Evolutionary conservation across 1,140 invertebrate species (phyloP), one percentile per base, ranked within the genome.

Genomic region (Ephestia elutella): DNA sequence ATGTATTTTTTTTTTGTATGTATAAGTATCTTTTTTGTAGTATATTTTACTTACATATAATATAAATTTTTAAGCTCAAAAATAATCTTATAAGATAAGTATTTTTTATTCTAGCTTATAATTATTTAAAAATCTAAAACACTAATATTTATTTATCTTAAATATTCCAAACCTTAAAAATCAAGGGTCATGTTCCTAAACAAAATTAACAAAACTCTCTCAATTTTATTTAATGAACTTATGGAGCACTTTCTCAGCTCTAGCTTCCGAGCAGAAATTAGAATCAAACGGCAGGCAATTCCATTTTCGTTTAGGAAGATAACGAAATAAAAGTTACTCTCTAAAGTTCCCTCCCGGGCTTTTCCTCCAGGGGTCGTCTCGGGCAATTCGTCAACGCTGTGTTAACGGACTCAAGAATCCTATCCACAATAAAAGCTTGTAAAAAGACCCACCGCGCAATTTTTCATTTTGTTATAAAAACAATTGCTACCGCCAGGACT

Each of bases 241-340:
- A 17, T 2, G 15, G 21, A 25, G 2, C n/a, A 44, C n/a, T 44
- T 44, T 44, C 13, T 32, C 9, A 28, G 3, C 25, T 28, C 25
- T 28, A 38, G 5, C 11, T 11, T 11, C 32, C 11, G 11, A 11
- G 11, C 5, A 32, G 5, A 28, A 57, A 60, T 54, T 38, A 21
- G 20, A 57, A 57, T 21, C 49, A 59, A 66, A 62, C 32, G 57
- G 7, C 2, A 7, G 53, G 30, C 61, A 58, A 30, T 62, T 25
- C 28, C 49, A 19, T 10, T 58, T 49, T 51, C 58, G 49, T 64
- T 63, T 25, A 56, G 53, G 44, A 38, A 70, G 59, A 66, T 70
- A 68, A 70, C 28, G 56, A 64, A 68, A 64, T 70, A 64, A 68
- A 73, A 67, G 57, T 65, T 64, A 49, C 49, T 38, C 49, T 44